Evolutionary conservation across 2,797 vertebrate species (phyloP), one percentile per base, ranked within the genome.

Genomic region (Peromyscus nudipes): DNA sequence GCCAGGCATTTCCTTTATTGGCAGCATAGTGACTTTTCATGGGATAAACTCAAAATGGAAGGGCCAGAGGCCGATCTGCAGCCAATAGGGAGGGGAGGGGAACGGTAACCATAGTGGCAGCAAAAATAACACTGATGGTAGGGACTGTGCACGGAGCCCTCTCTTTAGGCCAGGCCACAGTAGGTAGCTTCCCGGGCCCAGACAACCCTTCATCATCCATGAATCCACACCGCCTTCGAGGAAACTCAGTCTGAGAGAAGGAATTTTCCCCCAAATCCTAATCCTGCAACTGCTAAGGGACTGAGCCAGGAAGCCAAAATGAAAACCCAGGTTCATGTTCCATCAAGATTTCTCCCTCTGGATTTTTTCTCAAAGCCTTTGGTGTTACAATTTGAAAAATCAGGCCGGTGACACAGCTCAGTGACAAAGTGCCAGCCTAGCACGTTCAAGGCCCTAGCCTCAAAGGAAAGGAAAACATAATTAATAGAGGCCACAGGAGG

Each of bases 1-100:
- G 80, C 46, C 25, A 43, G 94, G 69, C 82, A 96, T 86, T 98
- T 97, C 96, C 94, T 97, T 91, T 94, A 37, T 76, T 84, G 92
- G 88, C 92, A 95, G 82, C 80, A 65, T 5, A 64, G 85, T 84
- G 75, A 92, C 88, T 95, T 96, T 97, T 96, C 92, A 84, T 34
- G 57, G 91, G 73, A 89, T 94, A 95, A 96, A 2, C 87, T 96
- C 84, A 43, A 93, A 88, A 90, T 43, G 23, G 75, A 64, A 92
- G 65, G 71, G 79, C 92, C 91, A 94, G 83, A 95, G 93, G 76
- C 95, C 46, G 6, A 21, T 52, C 69, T 97, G 31, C 55, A 81
- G 71, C 90, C 65, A 73, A 89, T 2, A 4, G 25, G 10, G 73
- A 27, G 19, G 52, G 43, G 55, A 4, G 23, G 31, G n/a, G 27